These are phyloP conservation scores for Drosophila sproati DNA, from an alignment of 1,140 invertebrate genomes.

Conservation along the genomic window DNA sequence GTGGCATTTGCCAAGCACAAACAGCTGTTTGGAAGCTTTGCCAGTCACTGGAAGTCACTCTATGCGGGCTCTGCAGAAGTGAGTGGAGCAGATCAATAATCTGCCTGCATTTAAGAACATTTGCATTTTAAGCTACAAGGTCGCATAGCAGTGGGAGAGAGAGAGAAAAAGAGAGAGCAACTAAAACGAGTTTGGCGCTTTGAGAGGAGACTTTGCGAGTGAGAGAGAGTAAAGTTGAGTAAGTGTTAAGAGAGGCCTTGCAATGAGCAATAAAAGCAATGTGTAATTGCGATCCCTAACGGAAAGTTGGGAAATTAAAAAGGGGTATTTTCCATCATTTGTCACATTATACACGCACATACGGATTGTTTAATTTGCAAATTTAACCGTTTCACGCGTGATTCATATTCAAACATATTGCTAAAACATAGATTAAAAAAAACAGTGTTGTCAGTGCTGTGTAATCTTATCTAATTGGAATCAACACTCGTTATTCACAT, in stretches of 20 bases:
- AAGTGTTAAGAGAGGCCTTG: neutral
- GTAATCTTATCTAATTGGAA: constrained; percentile 53
- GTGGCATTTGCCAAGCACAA: neutral
- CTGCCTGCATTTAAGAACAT: neutral
- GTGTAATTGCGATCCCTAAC: neutral
- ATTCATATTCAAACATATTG: neutral
- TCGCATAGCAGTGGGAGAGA: neutral
- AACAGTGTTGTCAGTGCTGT: neutral
- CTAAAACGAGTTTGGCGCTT: neutral
- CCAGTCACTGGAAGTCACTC: neutral
- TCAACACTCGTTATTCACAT: constrained; percentile 60
- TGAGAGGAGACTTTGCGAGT: neutral
- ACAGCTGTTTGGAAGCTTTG: constrained; percentile 14
- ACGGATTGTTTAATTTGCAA: neutral
- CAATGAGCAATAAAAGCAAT: neutral
- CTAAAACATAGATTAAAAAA: neutral
- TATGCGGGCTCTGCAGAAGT: neutral
- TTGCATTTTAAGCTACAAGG: constrained; percentile 6
- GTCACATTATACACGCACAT: neutral
- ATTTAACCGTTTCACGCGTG: constrained; percentile 1
- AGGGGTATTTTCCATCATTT: neutral
- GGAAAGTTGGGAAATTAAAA: neutral
- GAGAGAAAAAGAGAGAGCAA: neutral
- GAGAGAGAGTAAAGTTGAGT: neutral
- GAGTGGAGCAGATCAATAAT: neutral